Base-by-base conservation (phyloP, 2,113 vertebrate species). In the Carettochelys insculpta region DNA sequence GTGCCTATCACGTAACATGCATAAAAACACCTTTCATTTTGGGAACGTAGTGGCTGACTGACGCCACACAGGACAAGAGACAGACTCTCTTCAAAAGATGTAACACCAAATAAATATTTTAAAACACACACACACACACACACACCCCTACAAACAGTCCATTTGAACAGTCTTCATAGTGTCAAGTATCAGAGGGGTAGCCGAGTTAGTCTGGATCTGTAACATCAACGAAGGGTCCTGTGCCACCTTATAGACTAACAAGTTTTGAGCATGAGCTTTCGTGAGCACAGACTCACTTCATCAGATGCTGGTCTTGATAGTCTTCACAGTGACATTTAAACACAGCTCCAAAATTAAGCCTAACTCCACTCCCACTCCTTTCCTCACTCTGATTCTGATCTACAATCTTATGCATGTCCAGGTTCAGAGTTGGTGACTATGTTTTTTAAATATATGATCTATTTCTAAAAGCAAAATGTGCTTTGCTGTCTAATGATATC, bases 401-500 rank as follows among this genome's bases (percentile, higher is more conserved):
- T 41, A 58, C 88, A 52, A 54, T 34, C 29, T 31, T 1, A 0
- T 14, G 5, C 47, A 41, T 34, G 80, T 78, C 75, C 53, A 86
- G 83, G 6, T 73, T 68, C 83, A 58, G 92, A 94, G 71, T 81
- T 38, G 34, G 82, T 51, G 54, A 65, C 65, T 53, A 22, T 31
- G 12, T 85, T 31, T 45, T 50, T 4, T 38, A 48, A 58, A 54
- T 52, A 27, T 5, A 68, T 91, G 80, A 29, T 13, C 45, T 17
- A 10, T 1, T 19, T 53, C 34, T 24, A 48, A 85, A 88, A 92
- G 75, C 19, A 61, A 61, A 83, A 83, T 82, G 54, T 52, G 50
- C 58, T 93, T 53, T 29, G 68, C 77, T 19, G 61, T 77, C 47
- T 92, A 82, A 12, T 85, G 92, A 90, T 80, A 85, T 92, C 92